Evolutionary conservation across 2,888 invertebrate species (phyloP).

Genomic region (Lasioglossum figueresi): DNA sequence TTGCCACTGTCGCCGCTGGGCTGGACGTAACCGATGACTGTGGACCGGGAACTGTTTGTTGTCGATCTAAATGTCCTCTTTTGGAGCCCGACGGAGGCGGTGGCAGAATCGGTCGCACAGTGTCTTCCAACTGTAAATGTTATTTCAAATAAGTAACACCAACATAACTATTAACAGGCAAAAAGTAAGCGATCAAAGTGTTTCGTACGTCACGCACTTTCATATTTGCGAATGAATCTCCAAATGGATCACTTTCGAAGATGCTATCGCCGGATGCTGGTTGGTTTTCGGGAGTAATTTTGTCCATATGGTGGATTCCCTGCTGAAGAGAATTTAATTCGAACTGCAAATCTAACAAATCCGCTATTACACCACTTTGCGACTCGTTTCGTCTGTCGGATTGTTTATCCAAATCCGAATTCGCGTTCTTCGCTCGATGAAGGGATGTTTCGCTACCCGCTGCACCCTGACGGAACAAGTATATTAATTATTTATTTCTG

Average conservation of each 20-base stretch:
- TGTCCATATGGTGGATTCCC: conserved; percentile 94
- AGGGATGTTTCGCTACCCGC: conserved; percentile 80
- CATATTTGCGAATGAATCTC: conserved; percentile 89
- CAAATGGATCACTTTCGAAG: conserved; percentile 88
- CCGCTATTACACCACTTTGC: conserved; percentile 89
- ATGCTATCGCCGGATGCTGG: conserved; percentile 86
- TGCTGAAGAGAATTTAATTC: conserved; percentile 94
- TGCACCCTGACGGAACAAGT: conserved; percentile 76
- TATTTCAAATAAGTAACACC: not conserved
- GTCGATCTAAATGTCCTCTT: conserved; percentile 80
- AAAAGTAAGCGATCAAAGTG: not conserved
- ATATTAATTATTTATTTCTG: not conserved
- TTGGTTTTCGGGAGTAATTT: conserved; percentile 90
- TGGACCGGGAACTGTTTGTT: conserved; percentile 76
- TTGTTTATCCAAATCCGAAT: conserved; percentile 78
- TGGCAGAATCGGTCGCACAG: conserved; percentile 81
- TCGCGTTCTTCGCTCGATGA: conserved; percentile 75
- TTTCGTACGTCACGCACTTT: conserved; percentile 72
- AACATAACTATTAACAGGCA: not conserved
- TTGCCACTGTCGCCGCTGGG: conserved; percentile 75
- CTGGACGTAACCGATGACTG: conserved; percentile 78
- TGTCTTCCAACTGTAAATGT: conserved; percentile 76
- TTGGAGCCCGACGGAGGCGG: conserved; percentile 80
- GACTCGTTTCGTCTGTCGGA: conserved; percentile 78
- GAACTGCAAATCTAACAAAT: conserved; percentile 94